Conservation (phyloP, 2,888 invertebrate species). For the Dione juno region DNA sequence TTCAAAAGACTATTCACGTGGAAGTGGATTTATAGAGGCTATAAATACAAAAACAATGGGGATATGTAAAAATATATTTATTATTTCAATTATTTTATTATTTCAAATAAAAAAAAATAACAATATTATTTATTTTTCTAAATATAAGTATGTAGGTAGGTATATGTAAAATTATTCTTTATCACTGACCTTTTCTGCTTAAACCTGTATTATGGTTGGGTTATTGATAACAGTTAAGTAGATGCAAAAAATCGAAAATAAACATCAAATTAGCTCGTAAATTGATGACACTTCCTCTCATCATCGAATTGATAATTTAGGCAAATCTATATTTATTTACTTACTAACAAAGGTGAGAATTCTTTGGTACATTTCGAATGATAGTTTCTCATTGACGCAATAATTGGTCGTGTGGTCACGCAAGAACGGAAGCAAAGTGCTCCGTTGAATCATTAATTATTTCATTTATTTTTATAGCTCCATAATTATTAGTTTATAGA, state of each 20-base stretch:
- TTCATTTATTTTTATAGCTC: constrained; percentile 26
- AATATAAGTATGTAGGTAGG: no score
- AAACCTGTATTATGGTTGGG: constrained; percentile 4
- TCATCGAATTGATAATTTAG: background rate
- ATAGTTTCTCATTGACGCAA: constrained; percentile 19
- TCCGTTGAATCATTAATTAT: constrained; percentile 19
- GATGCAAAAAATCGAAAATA: constrained; percentile 15
- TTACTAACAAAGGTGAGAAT: constrained; percentile 4
- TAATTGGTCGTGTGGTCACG: constrained; percentile 11
- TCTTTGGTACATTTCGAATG: background rate
- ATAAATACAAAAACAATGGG: no score
- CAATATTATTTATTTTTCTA: no score
- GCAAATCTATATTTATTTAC: constrained; percentile 12
- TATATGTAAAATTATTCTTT: constrained; percentile 1
- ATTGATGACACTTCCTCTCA: constrained; percentile 18
- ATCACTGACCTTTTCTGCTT: constrained; percentile 10
- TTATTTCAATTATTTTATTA: no score
- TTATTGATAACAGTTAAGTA: constrained; percentile 20
- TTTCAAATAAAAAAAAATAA: no score
- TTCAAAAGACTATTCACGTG: no score
- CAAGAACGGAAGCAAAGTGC: constrained; percentile 28
- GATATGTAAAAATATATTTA: no score
- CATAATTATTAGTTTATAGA: constrained; percentile 23
- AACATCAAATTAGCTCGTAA: constrained; percentile 5
- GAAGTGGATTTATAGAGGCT: no score